phyloP scores from a whole-genome alignment of 2,113 vertebrate genomes.

The Pseudorasbora parva region DNA sequence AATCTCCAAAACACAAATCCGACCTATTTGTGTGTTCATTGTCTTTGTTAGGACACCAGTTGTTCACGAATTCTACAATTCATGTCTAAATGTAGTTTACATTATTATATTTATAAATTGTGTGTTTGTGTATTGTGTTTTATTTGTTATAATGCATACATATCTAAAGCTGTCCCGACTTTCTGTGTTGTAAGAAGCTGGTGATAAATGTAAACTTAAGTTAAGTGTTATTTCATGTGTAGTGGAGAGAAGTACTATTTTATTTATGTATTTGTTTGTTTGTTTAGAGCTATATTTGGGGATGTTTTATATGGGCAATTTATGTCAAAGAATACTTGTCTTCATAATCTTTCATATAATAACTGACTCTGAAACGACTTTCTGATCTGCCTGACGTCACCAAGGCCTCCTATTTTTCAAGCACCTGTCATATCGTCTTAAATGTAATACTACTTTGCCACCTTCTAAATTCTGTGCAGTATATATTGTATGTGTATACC shows the following conservation, averaged over 20 bases:
- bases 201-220: not conserved
- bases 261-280: not conserved
- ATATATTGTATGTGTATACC: not conserved
- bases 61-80: not conserved
- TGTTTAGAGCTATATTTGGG: not conserved
- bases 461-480: not conserved
- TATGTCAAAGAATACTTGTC: not conserved
- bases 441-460: not conserved
- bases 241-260: not conserved
- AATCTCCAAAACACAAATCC: not conserved
- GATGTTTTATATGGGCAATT: not conserved
- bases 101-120: not conserved
- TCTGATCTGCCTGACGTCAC: not conserved
- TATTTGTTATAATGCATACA: not conserved
- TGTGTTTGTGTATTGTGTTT: not conserved
- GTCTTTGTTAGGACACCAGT: constrained; percentile 22
- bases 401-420: not conserved
- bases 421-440: not conserved
- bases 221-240: not conserved
- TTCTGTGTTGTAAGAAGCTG: not conserved
- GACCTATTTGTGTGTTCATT: not conserved
- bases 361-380: not conserved
- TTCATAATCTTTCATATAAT: not conserved
- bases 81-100: not conserved
- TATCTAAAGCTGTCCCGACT: not conserved